A percentile compares a stretch with the other conserved stretches of the same genome.
Evolutionary conservation across 2,888 invertebrate genomes (phyloP).

Genomic region (Tipula unca): DNA sequence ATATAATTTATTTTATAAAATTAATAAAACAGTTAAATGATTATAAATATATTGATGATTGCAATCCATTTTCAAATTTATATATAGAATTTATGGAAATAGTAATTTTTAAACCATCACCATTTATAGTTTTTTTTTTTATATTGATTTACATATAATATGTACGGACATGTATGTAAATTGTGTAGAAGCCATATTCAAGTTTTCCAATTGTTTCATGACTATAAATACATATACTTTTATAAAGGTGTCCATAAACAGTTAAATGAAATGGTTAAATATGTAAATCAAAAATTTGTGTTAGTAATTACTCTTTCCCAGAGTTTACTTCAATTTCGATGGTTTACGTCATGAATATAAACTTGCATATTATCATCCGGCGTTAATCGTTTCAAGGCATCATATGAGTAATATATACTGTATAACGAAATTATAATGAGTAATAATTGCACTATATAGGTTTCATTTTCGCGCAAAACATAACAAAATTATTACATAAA

Average conservation of each 20-base stretch:
- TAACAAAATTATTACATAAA: neutral
- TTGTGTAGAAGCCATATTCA: neutral
- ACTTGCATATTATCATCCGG: neutral
- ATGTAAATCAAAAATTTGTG: neutral
- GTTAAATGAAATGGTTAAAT: neutral
- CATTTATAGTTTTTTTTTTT: neutral
- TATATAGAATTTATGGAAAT: neutral
- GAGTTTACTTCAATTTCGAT: neutral
- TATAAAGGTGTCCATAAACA: neutral
- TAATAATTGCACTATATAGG: neutral
- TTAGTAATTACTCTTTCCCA: neutral
- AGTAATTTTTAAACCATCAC: neutral
- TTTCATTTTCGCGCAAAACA: neutral
- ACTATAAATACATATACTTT: neutral
- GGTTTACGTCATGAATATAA: no score
- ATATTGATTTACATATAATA: neutral
- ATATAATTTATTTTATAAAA: no score
- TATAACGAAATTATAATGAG: neutral
- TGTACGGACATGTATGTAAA: neutral
- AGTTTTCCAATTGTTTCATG: neutral
- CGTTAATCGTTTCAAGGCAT: neutral
- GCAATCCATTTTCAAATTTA: neutral
- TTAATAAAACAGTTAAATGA: no score
- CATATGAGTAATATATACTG: neutral
- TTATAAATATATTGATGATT: neutral